Conservation (phyloP, 2,888 invertebrate genomes). For the Hydroisotoma schaefferi region DNA sequence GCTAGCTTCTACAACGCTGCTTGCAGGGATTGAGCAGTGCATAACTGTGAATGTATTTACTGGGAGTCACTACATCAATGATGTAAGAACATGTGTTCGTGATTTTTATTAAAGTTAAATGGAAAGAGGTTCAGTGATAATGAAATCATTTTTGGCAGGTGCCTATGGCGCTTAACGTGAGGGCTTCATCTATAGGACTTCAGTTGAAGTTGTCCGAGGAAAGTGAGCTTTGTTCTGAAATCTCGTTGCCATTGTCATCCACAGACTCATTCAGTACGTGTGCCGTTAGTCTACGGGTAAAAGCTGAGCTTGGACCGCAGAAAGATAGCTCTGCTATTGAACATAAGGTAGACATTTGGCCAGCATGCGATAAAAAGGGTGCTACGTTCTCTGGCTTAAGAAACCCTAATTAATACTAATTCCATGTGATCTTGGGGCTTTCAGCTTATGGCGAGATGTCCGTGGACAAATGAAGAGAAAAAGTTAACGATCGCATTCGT, state of each 20-base stretch:
- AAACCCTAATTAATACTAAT: too few species aligned
- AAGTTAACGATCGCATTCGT: constrained; percentile 73
- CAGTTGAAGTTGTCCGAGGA: constrained; percentile 56
- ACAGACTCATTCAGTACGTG: constrained; percentile 66
- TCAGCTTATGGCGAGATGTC: constrained; percentile 69
- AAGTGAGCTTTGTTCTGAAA: constrained; percentile 55
- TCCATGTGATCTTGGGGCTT: constrained; percentile 22
- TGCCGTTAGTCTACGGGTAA: constrained; percentile 62
- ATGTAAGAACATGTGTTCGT: constrained; percentile 60
- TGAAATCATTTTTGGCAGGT: too few species aligned
- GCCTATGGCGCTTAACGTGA: constrained; percentile 61
- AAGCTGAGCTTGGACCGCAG: constrained; percentile 71
- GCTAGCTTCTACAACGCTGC: constrained; percentile 57
- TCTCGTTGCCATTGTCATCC: constrained; percentile 59
- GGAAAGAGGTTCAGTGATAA: too few species aligned
- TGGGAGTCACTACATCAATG: constrained; percentile 70
- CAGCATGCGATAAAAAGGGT: constrained; percentile 48
- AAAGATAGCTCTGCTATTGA: constrained; percentile 67
- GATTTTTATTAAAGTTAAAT: not conserved
- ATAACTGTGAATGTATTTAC: constrained; percentile 71
- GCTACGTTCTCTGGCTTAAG: too few species aligned
- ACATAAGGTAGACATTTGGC: constrained; percentile 70
- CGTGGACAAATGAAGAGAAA: constrained; percentile 72
- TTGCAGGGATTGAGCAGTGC: constrained; percentile 76
- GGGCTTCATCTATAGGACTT: constrained; percentile 65